Conservation (phyloP, 2,113 vertebrate species). For the Rousettus leschenaultii region DNA sequence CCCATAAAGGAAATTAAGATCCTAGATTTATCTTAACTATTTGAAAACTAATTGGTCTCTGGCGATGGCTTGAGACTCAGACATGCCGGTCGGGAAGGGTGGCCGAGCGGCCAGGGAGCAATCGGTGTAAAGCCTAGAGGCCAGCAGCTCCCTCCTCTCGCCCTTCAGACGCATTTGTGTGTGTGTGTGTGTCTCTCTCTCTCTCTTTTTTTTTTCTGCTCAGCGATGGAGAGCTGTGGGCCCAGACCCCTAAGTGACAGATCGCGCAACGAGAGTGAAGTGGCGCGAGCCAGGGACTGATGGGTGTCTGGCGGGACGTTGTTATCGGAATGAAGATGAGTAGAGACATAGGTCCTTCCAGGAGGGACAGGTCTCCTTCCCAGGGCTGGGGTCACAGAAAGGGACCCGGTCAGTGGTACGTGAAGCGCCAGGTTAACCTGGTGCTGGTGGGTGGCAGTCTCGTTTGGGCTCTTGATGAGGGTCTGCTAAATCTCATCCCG, state of each 20-base stretch:
- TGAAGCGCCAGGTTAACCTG: constrained; percentile 56
- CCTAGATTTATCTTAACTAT: constrained; percentile 79
- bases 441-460: neutral
- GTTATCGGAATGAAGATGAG: constrained; percentile 78
- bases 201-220: neutral
- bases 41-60: constrained; percentile 54
- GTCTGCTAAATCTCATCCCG: constrained; percentile 58
- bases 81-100: neutral
- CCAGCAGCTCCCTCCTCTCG: constrained; percentile 1
- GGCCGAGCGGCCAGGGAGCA: constrained; percentile 66
- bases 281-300: constrained; percentile 75
- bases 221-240: constrained; percentile 65
- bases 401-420: constrained; percentile 45
- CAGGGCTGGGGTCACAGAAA: constrained; percentile 4
- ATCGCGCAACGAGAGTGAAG: constrained; percentile 75
- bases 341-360: constrained; percentile 60
- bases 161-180: constrained; percentile 71
- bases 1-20: constrained; percentile 84
- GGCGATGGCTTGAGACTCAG: neutral
- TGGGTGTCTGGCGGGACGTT: constrained; percentile 73
- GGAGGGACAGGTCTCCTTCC: constrained; percentile 38
- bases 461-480: neutral
- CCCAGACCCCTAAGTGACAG: constrained; percentile 70
- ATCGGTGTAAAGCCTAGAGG: constrained; percentile 61
- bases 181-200: neutral